These are phyloP conservation scores for Hypomesus transpacificus DNA, from an alignment of 2,113 vertebrate genomes.

Conservation along the genomic window DNA sequence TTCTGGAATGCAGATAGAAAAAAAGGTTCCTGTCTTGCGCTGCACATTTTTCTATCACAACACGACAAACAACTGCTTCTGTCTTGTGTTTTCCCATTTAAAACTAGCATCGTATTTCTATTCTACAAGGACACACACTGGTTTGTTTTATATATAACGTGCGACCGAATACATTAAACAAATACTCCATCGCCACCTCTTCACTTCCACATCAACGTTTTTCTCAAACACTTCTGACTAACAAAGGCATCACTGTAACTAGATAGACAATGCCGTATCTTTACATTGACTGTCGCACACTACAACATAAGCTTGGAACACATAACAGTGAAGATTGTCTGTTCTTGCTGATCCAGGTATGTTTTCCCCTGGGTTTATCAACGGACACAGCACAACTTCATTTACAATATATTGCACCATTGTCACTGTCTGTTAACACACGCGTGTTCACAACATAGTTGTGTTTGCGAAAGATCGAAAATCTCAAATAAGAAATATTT, in stretches of 20 bases:
- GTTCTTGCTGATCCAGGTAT: slow-evolving; percentile 71
- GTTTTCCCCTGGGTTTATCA: slow-evolving; percentile 62
- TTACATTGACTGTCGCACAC: slow-evolving; percentile 53
- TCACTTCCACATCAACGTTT: slow-evolving; percentile 14
- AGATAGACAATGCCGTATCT: slow-evolving; percentile 42
- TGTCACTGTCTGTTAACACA: slow-evolving; percentile 75
- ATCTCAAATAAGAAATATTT: slow-evolving; percentile 35
- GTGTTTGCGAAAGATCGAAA: slow-evolving; percentile 37
- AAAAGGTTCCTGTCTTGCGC: too few relatives aligned
- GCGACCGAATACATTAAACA: slow-evolving; percentile 34
- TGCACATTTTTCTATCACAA: too few relatives aligned
- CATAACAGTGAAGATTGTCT: slow-evolving; percentile 73
- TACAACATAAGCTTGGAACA: slow-evolving; percentile 57
- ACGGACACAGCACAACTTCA: slow-evolving; percentile 71
- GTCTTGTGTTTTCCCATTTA: background rate
- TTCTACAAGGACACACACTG: background rate
- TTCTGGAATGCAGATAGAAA: too few relatives aligned
- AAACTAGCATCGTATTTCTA: too few relatives aligned
- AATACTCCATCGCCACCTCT: slow-evolving; percentile 44
- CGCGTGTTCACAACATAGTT: slow-evolving; percentile 62
- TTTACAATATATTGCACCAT: slow-evolving; percentile 75
- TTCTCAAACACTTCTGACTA: slow-evolving; percentile 34
- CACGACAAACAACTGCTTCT: too few relatives aligned
- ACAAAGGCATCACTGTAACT: slow-evolving; percentile 43
- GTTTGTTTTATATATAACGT: background rate